These are phyloP conservation scores for Bos taurus DNA, from an alignment of 2,113 vertebrate species.

Conservation along the genomic window DNA sequence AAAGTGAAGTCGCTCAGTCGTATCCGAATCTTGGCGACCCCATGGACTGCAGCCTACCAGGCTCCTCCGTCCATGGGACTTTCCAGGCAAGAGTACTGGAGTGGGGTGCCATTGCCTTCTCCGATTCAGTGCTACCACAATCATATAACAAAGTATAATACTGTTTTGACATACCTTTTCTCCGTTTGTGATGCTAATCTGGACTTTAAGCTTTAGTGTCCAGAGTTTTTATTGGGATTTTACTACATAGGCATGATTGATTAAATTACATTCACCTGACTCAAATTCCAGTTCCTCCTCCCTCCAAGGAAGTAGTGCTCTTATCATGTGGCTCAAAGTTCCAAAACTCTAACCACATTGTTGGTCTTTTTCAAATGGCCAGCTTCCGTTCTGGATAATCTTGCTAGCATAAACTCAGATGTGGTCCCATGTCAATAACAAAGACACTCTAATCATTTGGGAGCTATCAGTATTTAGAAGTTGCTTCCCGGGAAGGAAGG, in stretches of 20 bases:
- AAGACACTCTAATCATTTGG: not conserved
- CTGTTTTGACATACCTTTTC: not conserved
- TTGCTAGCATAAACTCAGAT: not conserved
- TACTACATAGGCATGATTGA: not conserved
- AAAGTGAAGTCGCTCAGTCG: too few species aligned
- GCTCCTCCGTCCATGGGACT: too few species aligned
- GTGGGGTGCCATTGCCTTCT: too few species aligned
- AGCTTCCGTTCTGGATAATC: too few species aligned
- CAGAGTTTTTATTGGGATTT: not conserved
- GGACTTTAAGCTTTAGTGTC: not conserved
- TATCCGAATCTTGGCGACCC: too few species aligned
- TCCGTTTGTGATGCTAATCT: not conserved
- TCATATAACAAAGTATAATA: not conserved
- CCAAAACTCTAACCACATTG: not conserved
- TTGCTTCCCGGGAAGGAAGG: not conserved
- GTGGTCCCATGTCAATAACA: not conserved
- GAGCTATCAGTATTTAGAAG: not conserved
- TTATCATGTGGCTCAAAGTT: not conserved
- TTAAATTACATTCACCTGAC: not conserved
- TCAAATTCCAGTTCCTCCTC: not conserved
- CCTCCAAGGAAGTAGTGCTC: not conserved
- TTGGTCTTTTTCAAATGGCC: not conserved
- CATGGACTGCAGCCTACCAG: too few species aligned
- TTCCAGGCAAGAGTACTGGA: too few species aligned
- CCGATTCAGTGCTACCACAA: not conserved